Evolutionary conservation across 2,888 invertebrate genomes (phyloP).

Genomic region (Pteria penguin): DNA sequence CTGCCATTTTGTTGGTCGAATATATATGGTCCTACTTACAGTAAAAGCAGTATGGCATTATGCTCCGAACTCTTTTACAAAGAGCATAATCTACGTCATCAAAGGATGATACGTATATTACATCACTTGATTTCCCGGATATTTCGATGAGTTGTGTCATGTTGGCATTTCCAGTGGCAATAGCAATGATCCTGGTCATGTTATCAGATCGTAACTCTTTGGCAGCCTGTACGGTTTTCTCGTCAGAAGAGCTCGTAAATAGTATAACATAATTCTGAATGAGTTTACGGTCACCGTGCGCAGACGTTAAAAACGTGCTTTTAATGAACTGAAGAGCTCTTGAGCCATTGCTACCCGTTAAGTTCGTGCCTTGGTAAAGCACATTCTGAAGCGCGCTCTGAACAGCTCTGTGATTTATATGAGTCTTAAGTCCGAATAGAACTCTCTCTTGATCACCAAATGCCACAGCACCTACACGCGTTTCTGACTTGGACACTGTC

Average conservation of each 20-base stretch:
- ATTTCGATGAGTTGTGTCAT: background rate
- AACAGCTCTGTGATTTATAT: background rate
- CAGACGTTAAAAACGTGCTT: background rate
- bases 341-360: background rate
- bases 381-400: background rate
- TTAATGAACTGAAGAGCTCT: background rate
- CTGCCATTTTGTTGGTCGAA: too few species aligned
- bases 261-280: background rate
- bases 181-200: background rate
- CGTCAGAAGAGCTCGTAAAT: background rate
- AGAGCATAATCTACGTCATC: background rate
- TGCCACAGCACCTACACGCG: background rate
- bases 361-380: background rate
- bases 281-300: background rate
- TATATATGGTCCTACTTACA: background rate
- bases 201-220: background rate
- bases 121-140: background rate
- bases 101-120: background rate
- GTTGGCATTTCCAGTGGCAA: background rate
- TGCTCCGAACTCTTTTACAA: background rate
- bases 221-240: background rate
- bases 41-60: background rate
- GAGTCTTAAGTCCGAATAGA: background rate
- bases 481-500: background rate
- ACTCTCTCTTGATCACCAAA: background rate